Evolutionary conservation across 2,888 invertebrate genomes (phyloP).

Genomic region (Oconnorella tubifera): DNA sequence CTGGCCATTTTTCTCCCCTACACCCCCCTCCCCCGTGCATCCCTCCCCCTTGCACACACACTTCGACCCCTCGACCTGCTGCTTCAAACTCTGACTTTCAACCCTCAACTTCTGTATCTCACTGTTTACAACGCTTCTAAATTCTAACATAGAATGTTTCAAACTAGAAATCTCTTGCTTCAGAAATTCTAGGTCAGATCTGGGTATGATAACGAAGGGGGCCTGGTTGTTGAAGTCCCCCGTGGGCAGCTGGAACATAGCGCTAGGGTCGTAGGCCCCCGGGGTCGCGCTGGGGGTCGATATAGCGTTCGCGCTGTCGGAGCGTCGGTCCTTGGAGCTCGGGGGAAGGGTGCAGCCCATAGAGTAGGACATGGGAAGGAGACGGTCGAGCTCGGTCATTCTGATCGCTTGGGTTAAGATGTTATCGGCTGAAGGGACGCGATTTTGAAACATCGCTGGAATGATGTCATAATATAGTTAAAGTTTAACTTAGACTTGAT

Average conservation of each 20-base stretch:
- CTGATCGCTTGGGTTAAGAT: constrained; percentile 2
- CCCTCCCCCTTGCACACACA: background rate
- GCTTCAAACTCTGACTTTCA: background rate
- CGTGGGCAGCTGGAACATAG: background rate
- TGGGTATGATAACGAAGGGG: background rate
- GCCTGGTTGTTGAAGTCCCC: background rate
- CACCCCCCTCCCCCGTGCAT: background rate
- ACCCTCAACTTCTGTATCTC: background rate
- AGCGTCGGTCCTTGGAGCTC: background rate
- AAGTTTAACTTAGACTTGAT: too few relatives aligned
- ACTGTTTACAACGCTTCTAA: background rate
- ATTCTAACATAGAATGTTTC: constrained; percentile 2
- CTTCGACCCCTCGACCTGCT: background rate
- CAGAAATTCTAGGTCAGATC: constrained; percentile 1
- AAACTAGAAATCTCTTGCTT: constrained; percentile 1
- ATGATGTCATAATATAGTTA: too few relatives aligned
- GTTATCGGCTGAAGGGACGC: constrained; percentile 4
- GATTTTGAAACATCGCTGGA: constrained; percentile 9
- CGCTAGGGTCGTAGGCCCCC: background rate
- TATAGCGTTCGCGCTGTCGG: background rate
- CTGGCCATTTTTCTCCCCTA: background rate
- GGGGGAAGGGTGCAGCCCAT: background rate
- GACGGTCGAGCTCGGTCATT: constrained; percentile 4
- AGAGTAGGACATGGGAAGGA: constrained; percentile 1
- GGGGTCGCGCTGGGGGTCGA: background rate